Conservation (phyloP, 2,888 invertebrate genomes). For the Rotaria macrura region DNA sequence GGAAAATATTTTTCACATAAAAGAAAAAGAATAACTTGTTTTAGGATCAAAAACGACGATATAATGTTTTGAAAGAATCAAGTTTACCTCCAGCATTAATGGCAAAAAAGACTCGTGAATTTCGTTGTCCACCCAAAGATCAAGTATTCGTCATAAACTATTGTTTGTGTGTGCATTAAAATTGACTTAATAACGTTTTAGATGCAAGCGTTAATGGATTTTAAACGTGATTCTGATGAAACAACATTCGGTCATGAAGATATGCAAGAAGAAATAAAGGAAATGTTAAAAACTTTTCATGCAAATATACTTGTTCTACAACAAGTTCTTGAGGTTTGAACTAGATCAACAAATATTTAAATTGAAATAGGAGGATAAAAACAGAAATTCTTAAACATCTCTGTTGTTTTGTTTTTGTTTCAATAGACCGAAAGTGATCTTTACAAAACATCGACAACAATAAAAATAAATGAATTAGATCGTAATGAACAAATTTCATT, state of each 20-base stretch:
- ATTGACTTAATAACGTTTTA: neutral
- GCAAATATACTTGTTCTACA: neutral
- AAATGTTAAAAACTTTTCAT: slow-evolving; percentile 29
- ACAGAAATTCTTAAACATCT: neutral
- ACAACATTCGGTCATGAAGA: slow-evolving; percentile 9
- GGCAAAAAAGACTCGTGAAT: slow-evolving; percentile 93
- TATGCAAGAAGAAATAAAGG: slow-evolving; percentile 29
- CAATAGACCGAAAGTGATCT: neutral
- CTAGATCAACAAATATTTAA: no score
- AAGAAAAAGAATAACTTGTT: no score
- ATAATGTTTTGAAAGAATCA: slow-evolving; percentile 93
- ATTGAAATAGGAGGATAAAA: neutral
- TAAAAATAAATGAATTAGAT: neutral
- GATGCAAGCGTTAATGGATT: slow-evolving; percentile 31
- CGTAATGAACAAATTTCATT: neutral
- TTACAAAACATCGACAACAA: neutral
- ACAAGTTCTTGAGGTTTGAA: neutral
- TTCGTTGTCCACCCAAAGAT: slow-evolving; percentile 92
- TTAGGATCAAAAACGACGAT: slow-evolving; percentile 76
- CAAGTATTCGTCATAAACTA: no score
- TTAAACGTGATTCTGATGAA: slow-evolving; percentile 11
- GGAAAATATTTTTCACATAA: no score
- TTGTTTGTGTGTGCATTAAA: no score
- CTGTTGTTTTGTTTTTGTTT: neutral
- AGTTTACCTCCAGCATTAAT: slow-evolving; percentile 90